phyloP scores from a whole-genome alignment of 2,797 vertebrate genomes.

The Chaetophractus vellerosus region DNA sequence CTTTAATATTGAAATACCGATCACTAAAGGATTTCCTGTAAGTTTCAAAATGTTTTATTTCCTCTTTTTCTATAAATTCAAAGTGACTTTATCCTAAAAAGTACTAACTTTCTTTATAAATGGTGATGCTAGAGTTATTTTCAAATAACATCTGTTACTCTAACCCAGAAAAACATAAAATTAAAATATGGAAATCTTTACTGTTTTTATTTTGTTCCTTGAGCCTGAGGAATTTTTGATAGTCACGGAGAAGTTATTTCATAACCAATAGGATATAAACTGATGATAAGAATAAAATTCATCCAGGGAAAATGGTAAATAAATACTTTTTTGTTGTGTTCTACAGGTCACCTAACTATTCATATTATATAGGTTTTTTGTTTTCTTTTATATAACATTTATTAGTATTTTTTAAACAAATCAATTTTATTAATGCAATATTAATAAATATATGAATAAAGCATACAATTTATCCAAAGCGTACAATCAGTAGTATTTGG shows the following conservation, averaged over 20 bases:
- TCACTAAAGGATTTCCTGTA: constrained; percentile 99
- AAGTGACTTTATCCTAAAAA: constrained; percentile 57
- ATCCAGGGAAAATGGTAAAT: background rate
- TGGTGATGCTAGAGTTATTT: background rate
- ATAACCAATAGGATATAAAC: constrained; percentile 42
- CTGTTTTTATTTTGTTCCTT: constrained; percentile 57
- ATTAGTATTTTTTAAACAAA: constrained; percentile 18
- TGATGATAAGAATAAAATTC: background rate
- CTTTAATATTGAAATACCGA: constrained; percentile 97
- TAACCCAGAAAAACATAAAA: constrained; percentile 55
- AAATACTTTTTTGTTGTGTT: constrained; percentile 35
- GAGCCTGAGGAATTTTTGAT: constrained; percentile 8
- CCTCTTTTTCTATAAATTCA: constrained; percentile 60
- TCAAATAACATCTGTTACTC: constrained; percentile 18
- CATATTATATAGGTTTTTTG: constrained; percentile 37
- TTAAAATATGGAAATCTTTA: constrained; percentile 55
- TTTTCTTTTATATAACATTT: constrained; percentile 43
- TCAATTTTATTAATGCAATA: no score
- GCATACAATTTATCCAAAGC: no score
- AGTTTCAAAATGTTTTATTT: constrained; percentile 87
- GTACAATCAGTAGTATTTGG: no score
- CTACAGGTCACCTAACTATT: background rate
- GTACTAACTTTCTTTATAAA: constrained; percentile 14
- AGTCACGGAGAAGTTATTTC: constrained; percentile 30
- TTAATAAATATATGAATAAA: no score